Evolutionary conservation across 2,888 invertebrate genomes (phyloP).

Genomic region (Temnothorax unifasciatus): DNA sequence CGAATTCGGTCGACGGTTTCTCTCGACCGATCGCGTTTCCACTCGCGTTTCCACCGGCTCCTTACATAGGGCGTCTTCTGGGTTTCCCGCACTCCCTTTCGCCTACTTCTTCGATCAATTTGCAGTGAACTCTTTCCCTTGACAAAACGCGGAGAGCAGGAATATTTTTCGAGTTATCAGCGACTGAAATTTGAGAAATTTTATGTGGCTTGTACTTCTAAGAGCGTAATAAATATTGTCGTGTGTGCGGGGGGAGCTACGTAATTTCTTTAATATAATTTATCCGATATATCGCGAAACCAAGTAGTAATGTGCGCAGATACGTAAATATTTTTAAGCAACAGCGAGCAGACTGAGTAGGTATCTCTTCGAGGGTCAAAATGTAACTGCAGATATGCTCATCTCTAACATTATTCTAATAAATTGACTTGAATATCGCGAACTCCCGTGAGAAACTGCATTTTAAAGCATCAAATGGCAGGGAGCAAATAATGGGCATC

Average conservation of each 20-base stretch:
- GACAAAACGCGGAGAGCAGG: slow-evolving; percentile 19
- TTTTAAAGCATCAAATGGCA: slow-evolving; percentile 39
- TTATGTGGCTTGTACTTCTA: neutral
- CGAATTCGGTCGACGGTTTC: slow-evolving; percentile 56
- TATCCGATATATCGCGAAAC: neutral
- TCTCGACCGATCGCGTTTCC: slow-evolving; percentile 49
- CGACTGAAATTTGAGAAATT: neutral
- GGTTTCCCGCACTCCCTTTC: neutral
- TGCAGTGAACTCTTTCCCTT: slow-evolving; percentile 30
- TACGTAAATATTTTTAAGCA: neutral
- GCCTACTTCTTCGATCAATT: slow-evolving; percentile 26
- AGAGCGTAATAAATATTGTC: neutral
- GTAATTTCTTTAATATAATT: neutral
- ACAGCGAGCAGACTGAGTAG: neutral
- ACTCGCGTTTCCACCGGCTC: slow-evolving; percentile 22
- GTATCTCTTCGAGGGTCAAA: neutral
- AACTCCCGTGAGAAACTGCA: neutral
- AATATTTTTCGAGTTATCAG: neutral
- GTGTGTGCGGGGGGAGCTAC: neutral
- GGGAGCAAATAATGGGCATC: slow-evolving; percentile 20
- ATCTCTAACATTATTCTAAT: slow-evolving; percentile 1
- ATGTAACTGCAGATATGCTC: neutral
- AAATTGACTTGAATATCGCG: neutral
- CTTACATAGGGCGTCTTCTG: neutral
- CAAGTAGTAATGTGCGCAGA: neutral